Percentiles rank a stretch among this genome's conserved stretches.
These are phyloP conservation scores for Minunthozetes semirufus DNA, from an alignment of 2,888 invertebrate species.

Conservation along the genomic window DNA sequence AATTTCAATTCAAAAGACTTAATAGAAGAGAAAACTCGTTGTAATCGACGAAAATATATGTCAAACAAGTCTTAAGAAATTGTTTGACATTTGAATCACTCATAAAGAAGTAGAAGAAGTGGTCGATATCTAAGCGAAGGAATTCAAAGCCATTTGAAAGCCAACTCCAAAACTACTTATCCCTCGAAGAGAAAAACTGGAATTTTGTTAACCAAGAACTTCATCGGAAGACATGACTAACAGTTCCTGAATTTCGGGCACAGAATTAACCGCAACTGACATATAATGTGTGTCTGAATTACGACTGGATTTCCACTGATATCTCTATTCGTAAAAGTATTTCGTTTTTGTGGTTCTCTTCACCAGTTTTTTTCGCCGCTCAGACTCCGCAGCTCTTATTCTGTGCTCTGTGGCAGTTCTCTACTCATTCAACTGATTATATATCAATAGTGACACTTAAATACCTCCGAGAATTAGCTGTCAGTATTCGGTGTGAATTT, in stretches of 20 bases:
- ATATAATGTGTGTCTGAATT: not conserved
- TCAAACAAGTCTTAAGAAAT: constrained; percentile 1
- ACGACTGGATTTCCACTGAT: not conserved
- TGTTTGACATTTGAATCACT: not conserved
- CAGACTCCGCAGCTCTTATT: too few relatives aligned
- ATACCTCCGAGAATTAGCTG: constrained; percentile 14
- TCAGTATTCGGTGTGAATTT: not conserved
- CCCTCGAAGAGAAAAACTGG: not conserved
- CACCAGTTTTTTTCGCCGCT: too few relatives aligned
- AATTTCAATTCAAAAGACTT: not conserved
- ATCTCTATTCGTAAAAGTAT: too few relatives aligned
- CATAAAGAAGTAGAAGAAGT: not conserved
- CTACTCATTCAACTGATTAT: constrained; percentile 24
- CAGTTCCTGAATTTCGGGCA: not conserved
- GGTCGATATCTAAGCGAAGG: too few relatives aligned
- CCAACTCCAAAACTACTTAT: not conserved
- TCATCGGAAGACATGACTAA: not conserved
- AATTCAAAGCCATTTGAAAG: not conserved
- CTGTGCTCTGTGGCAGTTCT: not conserved
- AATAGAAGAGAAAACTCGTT: not conserved
- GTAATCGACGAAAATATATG: constrained; percentile 5
- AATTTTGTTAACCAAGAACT: not conserved
- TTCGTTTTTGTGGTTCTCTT: too few relatives aligned
- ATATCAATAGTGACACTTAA: constrained; percentile 28
- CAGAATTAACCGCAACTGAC: constrained; percentile 15